Base-by-base conservation (phyloP, 2,888 invertebrate genomes). In the Pterostichus niger region DNA sequence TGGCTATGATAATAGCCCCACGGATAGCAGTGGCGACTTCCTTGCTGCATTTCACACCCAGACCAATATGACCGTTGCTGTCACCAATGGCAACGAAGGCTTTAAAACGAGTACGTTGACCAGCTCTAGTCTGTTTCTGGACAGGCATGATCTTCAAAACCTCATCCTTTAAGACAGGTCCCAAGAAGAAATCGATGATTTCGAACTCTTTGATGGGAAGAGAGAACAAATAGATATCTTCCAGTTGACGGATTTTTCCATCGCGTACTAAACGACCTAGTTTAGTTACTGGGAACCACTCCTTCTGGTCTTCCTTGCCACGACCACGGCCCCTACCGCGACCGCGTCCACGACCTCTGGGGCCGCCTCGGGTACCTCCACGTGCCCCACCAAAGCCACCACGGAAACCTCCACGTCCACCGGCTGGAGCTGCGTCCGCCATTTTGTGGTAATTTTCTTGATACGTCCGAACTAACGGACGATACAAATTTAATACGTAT, bases 91-190 rank as follows among this genome's bases (percentile, higher is more conserved):
- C 99, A 24, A 96, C 96, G 84, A 96, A 96, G 11, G 96, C 96
- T 95, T 99, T 99, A 91, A 99, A 99, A 88, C 99, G 95, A 11
- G 99, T 99, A 89, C 99, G 95, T 91, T 99, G 99, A 92, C 99
- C 99, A 86, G 99, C 99, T 91, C 99, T 95, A 0, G 99, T 99
- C 91, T 99, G 99, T 91, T 99, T 99, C 94, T 99, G 99, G 15
- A 99, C 99, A 84, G 99, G 99, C 98, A 99, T 99, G 90, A 99
- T 99, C 91, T 99, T 99, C 87, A 99, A 92, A 0, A 99, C 99
- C 89, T 99, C 99, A 92, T 99, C 99, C 89, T 98, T 98, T 80
- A 99, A 92, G 15, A 96, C 93, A 0, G 96, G 92, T 31, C 98
- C 98, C 87, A 99, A 95, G 92, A 99, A 99, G 91, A 95, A 96